Conservation (phyloP, 2,113 vertebrate genomes). For the Mobula birostris region DNA sequence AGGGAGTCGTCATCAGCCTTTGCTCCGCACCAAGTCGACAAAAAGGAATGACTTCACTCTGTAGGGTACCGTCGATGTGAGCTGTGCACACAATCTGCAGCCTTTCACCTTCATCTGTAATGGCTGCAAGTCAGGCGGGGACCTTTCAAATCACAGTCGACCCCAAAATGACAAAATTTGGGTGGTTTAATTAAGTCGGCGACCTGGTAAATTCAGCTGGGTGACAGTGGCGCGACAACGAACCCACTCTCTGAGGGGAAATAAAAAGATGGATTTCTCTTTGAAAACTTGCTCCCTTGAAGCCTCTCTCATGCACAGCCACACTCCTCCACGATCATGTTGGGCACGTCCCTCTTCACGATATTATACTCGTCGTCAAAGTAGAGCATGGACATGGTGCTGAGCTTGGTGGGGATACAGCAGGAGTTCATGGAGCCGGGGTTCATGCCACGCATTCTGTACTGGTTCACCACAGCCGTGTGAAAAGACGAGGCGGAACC, state of each 20-base stretch:
- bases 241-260: neutral
- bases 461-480: constrained; percentile 96
- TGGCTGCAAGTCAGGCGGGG: neutral
- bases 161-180: neutral
- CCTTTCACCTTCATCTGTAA: neutral
- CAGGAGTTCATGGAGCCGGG: constrained; percentile 94
- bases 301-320: constrained; percentile 79
- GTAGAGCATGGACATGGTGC: constrained; percentile 99
- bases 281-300: neutral
- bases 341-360: constrained; percentile 95
- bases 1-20: no score
- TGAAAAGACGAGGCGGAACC: constrained; percentile 96
- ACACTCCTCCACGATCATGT: constrained; percentile 99
- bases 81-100: neutral
- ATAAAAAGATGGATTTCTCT: neutral
- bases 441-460: constrained; percentile 93
- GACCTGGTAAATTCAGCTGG: neutral
- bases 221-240: neutral
- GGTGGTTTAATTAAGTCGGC: neutral
- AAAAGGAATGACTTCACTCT: neutral
- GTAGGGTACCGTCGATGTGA: neutral
- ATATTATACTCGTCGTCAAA: constrained; percentile 99
- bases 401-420: constrained; percentile 98
- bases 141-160: neutral
- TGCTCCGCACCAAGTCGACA: neutral